Evolutionary conservation across 2,113 vertebrate genomes (phyloP).

Genomic region (Platichthys stellatus): DNA sequence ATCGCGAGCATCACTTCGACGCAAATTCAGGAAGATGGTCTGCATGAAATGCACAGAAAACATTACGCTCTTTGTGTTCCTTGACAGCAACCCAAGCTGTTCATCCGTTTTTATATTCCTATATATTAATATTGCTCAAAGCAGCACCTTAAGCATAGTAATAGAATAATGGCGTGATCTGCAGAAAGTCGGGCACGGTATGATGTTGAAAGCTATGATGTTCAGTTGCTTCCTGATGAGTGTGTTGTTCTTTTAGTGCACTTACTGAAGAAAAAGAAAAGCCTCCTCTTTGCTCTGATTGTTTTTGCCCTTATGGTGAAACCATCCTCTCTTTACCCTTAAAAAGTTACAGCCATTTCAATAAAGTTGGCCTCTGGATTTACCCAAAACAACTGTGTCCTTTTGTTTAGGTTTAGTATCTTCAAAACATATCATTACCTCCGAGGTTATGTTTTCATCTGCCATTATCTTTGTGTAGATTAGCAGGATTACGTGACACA

Average conservation of each 20-base stretch:
- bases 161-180: background rate
- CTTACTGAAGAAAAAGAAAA: conserved; percentile 39
- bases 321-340: conserved; percentile 65
- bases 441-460: no score
- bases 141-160: background rate
- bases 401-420: background rate
- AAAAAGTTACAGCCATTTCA: conserved; percentile 75
- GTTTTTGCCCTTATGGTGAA: conserved; percentile 67
- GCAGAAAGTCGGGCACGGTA: background rate
- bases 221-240: conserved; percentile 35
- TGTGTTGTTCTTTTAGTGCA: conserved; percentile 13
- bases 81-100: conserved; percentile 22
- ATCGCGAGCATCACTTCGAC: conserved; percentile 15
- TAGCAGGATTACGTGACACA: no score
- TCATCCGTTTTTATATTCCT: no score
- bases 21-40: conserved; percentile 41
- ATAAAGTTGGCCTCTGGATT: conserved; percentile 78
- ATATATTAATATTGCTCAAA: conserved; percentile 12
- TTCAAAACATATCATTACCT: background rate
- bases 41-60: conserved; percentile 34
- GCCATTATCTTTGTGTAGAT: no score
- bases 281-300: conserved; percentile 59
- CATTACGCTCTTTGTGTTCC: conserved; percentile 6
- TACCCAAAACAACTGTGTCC: conserved; percentile 28
- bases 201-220: conserved; percentile 10